Evolutionary conservation across 2,888 invertebrate species (phyloP).

Genomic region (Acanthoscelides obtectus): DNA sequence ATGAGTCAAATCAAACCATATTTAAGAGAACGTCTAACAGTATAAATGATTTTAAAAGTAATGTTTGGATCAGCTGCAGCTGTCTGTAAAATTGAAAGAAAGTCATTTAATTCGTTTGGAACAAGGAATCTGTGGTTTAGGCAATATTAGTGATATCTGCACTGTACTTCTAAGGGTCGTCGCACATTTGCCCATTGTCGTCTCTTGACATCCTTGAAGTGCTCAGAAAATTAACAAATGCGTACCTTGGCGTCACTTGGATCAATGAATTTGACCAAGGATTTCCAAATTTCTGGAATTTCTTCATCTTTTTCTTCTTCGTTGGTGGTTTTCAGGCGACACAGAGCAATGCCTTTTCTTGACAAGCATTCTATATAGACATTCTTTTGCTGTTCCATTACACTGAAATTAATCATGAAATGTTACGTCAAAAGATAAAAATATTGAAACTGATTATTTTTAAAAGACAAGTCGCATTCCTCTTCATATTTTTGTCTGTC

Average conservation of each 20-base stretch:
- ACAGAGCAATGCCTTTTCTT: constrained; percentile 69
- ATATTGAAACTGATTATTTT: background rate
- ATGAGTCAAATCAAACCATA: too few relatives aligned
- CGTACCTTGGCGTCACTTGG: constrained; percentile 70
- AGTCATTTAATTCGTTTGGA: too few relatives aligned
- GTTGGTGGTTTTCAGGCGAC: constrained; percentile 53
- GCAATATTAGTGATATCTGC: background rate
- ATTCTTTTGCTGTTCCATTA: constrained; percentile 79
- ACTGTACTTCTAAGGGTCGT: background rate
- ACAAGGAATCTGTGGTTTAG: too few relatives aligned
- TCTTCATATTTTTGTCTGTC: too few relatives aligned
- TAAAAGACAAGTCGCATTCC: too few relatives aligned
- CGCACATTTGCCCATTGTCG: too few relatives aligned
- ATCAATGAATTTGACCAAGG: constrained; percentile 78
- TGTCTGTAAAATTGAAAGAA: too few relatives aligned
- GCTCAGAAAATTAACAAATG: background rate
- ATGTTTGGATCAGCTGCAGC: too few relatives aligned
- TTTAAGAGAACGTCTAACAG: too few relatives aligned
- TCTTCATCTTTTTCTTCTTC: constrained; percentile 51
- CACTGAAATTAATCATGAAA: constrained; percentile 22
- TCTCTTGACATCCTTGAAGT: background rate
- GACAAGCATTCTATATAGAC: constrained; percentile 76
- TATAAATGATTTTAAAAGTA: too few relatives aligned
- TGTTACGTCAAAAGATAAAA: background rate
- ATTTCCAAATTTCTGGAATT: constrained; percentile 59